Base-by-base conservation (phyloP, 2,113 vertebrate genomes). In the Taurulus bubalis region DNA sequence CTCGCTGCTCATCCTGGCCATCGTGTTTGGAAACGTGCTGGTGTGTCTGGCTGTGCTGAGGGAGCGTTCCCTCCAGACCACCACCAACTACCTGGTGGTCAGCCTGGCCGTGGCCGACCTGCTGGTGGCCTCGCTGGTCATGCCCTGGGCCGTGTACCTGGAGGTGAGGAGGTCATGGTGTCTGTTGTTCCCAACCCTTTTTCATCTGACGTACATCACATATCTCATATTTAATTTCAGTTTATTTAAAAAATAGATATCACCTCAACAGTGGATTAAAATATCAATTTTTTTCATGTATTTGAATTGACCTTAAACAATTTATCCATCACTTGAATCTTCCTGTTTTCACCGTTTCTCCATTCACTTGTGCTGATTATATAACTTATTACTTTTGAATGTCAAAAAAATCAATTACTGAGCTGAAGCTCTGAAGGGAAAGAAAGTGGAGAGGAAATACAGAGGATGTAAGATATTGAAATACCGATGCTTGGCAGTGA, bases 91-190 rank as follows among this genome's bases (percentile, higher is more conserved):
- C 91, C 95, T 99, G 28, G 96, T 98, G 88, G 97, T 99, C 75
- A 98, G 97, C 91, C 91, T 99, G 93, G 97, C 97, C 0, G 96
- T 98, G 78, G 96, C 98, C 0, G 97, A 99, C 92, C 86, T 98
- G 91, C 94, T 99, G 69, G 96, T 99, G 92, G 97, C 97, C 62
- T 97, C 95, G 4, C 79, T 98, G 90, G 98, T 98, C 90, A 98
- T 99, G 97, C 97, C 97, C 1, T 98, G 97, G 97, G 95, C 95
- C n/a, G 97, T 99, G 14, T 98, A 98, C 87, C 92, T 98, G 86
- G 97, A 99, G 96, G 98, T 98, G 87, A 96, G 96, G 40, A 34
- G 36, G 24, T 71, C 51, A 53, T 1, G 3, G 55, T 69, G 55
- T 80, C 60, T 71, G 15, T 32, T 24, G 34, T 8, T n/a, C 34